Evolutionary conservation across 2,113 vertebrate genomes (phyloP), one percentile per base, ranked within the genome.

Genomic region (Paramormyrops kingsleyae): DNA sequence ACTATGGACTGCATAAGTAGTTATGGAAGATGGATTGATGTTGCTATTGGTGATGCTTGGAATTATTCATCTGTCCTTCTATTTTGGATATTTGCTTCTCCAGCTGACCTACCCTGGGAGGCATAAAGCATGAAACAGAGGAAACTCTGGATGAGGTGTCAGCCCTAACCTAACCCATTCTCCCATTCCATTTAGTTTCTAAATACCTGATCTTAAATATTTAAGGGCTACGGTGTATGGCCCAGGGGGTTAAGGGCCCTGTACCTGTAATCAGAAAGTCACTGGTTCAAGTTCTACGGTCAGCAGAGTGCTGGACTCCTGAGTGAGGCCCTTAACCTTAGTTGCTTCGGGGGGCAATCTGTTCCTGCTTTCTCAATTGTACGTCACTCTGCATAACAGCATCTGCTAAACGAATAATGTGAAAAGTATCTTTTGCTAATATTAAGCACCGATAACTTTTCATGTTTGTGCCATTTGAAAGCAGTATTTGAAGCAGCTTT

Each of bases 401-500:
- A 70, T 70, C 62, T 70, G 62, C n/a, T 31, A 70, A 70, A 70
- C 3, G 31, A 12, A 31, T 70, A 31, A 70, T 70, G 12, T 31
- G 5, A 17, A 7, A 17, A 19, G 35, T 80, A 42, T 80, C 35
- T 19, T 31, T 74, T 80, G 35, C 13, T 80, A 80, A 42, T 80
- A 80, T 77, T 39, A 77, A 77, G 74, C 13, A 80, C 5, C 5
- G 19, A 80, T 17, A 42, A 39, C 74, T 7, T 17, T 80, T 42
- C 35, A 35, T 2, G 5, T 31, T 66, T 31, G 59, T 66, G 70
- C 70, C 31, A 19, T 35, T 80, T 80, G 15, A 27, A 50, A 49
- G 24, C 47, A 17, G 19, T 84, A 12, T 84, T 47, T 84, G 39
- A 89, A 91, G 91, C 56, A 17, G 39, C 19, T 44, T 87, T 39